These are phyloP conservation scores for Pogonus chalceus DNA, from an alignment of 1,140 invertebrate genomes.

Conservation along the genomic window DNA sequence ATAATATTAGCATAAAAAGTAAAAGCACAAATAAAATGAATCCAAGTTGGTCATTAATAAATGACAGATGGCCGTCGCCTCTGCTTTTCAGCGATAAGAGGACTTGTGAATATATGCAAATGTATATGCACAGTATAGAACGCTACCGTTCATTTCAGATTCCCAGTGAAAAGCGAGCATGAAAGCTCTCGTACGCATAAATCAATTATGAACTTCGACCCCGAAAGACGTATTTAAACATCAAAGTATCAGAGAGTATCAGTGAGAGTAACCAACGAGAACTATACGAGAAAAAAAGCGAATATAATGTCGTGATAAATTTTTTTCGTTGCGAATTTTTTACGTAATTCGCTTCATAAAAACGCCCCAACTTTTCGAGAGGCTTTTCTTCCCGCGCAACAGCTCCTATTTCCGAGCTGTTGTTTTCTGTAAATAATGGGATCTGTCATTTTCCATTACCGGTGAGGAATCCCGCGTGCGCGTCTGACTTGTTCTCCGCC, in stretches of 20 bases:
- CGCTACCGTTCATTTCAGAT: background rate
- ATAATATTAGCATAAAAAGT: too few species aligned
- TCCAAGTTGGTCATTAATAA: too few species aligned
- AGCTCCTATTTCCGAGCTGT: slow-evolving; percentile 29
- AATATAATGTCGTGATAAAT: background rate
- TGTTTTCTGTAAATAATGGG: slow-evolving; percentile 37
- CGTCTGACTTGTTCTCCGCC: too few species aligned
- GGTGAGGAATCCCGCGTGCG: background rate
- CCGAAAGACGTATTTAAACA: background rate
- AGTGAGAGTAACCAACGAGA: background rate
- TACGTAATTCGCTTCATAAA: background rate
- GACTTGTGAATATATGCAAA: background rate
- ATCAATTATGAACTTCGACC: background rate
- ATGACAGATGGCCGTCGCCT: background rate
- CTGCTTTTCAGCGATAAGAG: background rate
- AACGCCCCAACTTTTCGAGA: background rate
- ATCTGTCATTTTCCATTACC: slow-evolving; percentile 36
- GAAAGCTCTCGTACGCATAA: background rate
- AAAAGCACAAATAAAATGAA: too few species aligned
- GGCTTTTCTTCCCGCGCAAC: slow-evolving; percentile 1
- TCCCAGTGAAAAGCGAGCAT: background rate
- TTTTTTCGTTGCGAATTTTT: background rate
- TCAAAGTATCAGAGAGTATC: background rate
- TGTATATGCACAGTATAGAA: too few species aligned
- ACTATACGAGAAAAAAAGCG: background rate